A percentile compares a stretch with the other conserved stretches of the same genome.
Conservation (phyloP, 2,113 vertebrate genomes). For the Acinonyx jubatus region DNA sequence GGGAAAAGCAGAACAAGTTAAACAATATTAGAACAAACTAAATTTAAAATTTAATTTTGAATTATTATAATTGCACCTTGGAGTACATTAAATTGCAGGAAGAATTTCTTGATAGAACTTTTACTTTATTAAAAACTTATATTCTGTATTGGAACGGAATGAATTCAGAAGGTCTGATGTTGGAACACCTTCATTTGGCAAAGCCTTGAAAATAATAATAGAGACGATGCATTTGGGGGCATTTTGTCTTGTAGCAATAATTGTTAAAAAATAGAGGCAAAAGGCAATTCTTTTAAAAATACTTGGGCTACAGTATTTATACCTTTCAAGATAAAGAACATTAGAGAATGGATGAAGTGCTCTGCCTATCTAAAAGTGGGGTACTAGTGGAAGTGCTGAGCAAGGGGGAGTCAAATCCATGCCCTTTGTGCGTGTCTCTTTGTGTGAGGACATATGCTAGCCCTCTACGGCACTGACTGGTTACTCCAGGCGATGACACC, state of each 20-base stretch:
- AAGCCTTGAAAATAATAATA: slow-evolving; percentile 38
- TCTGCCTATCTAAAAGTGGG: background rate
- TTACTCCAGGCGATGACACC: too few species aligned
- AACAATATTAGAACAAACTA: background rate
- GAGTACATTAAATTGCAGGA: background rate
- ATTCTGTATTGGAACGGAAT: background rate
- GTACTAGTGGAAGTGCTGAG: background rate
- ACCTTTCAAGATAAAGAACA: background rate
- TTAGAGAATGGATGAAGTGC: background rate
- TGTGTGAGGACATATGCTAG: background rate
- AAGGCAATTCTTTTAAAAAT: background rate
- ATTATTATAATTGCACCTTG: slow-evolving; percentile 10
- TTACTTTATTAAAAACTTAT: background rate
- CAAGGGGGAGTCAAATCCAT: background rate
- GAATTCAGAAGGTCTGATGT: background rate
- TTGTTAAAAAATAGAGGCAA: background rate
- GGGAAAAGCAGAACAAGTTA: background rate
- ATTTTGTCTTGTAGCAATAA: slow-evolving; percentile 6
- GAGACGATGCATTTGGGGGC: background rate
- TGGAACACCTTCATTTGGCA: background rate
- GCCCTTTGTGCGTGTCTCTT: background rate
- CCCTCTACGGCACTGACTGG: background rate
- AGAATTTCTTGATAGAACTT: background rate
- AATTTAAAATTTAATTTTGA: slow-evolving; percentile 52
- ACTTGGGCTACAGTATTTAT: background rate